Percentiles rank a stretch among this genome's conserved stretches.
Conservation (phyloP, 2,888 invertebrate genomes). For the Yponomeuta cagnagella region DNA sequence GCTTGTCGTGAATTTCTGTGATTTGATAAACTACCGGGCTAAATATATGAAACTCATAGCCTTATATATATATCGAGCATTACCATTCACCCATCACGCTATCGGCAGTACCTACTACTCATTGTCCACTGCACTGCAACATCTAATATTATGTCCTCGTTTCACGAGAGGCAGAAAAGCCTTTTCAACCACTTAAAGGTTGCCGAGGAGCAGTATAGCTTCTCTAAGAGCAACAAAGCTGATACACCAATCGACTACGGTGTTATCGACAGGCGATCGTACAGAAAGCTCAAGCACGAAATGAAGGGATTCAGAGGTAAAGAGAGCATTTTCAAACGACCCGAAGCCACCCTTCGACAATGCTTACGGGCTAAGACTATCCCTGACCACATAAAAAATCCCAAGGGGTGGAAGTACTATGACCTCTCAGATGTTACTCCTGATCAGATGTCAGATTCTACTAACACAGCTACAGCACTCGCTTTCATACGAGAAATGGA, state of each 20-base stretch:
- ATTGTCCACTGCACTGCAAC: neutral
- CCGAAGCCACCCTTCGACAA: slow-evolving; percentile 78
- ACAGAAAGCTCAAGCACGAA: slow-evolving; percentile 61
- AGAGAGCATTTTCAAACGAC: slow-evolving; percentile 88
- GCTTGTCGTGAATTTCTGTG: no score
- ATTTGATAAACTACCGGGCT: no score
- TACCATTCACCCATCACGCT: neutral
- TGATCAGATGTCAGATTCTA: slow-evolving; percentile 85
- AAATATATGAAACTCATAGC: no score
- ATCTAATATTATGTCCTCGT: slow-evolving; percentile 59
- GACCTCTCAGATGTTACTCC: slow-evolving; percentile 84
- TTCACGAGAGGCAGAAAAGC: slow-evolving; percentile 78
- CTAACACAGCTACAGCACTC: slow-evolving; percentile 86
- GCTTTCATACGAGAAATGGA: slow-evolving; percentile 83
- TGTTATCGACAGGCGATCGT: slow-evolving; percentile 47
- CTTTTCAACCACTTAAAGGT: slow-evolving; percentile 81
- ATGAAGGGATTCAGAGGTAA: slow-evolving; percentile 79
- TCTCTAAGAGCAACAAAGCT: slow-evolving; percentile 49
- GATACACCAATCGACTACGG: slow-evolving; percentile 43
- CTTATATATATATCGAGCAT: no score
- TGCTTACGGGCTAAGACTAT: slow-evolving; percentile 66
- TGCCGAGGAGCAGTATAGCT: slow-evolving; percentile 75
- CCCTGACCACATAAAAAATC: slow-evolving; percentile 79
- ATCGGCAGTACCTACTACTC: neutral
- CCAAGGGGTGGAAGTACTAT: slow-evolving; percentile 89